Conservation (phyloP, 1,140 invertebrate species). For the Drosophila arizonae region DNA sequence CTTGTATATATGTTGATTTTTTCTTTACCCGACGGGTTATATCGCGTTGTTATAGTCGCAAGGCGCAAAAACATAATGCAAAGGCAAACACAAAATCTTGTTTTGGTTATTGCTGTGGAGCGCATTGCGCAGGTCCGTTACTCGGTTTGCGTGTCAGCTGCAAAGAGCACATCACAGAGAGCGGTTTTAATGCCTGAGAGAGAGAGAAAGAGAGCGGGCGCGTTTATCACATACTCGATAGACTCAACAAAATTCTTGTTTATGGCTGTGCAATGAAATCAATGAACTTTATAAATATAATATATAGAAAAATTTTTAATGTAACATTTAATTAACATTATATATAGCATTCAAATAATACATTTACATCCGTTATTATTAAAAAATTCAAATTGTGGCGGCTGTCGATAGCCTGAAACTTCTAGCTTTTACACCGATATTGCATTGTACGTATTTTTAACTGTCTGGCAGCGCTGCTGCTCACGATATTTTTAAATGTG, state of each 20-base stretch:
- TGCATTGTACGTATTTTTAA: constrained; percentile 4
- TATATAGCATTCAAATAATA: too few species aligned
- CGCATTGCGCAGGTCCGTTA: constrained; percentile 49
- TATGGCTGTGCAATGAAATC: neutral
- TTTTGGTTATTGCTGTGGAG: constrained; percentile 46
- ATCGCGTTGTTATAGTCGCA: constrained; percentile 38
- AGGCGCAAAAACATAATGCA: constrained; percentile 49
- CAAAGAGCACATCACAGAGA: constrained; percentile 1
- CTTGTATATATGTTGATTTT: constrained; percentile 4
- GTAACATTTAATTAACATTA: too few species aligned
- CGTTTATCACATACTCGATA: constrained; percentile 23
- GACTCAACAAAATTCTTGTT: neutral
- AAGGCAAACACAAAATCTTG: constrained; percentile 43
- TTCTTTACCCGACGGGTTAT: constrained; percentile 4
- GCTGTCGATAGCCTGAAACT: constrained; percentile 3
- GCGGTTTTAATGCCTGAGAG: neutral
- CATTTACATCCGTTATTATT: neutral
- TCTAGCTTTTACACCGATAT: neutral
- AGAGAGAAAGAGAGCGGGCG: neutral
- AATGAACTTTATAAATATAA: neutral
- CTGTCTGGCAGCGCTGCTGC: constrained; percentile 19
- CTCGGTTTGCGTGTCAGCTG: constrained; percentile 6
- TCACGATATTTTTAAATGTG: constrained; percentile 1
- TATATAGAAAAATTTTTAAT: too few species aligned
- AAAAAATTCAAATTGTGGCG: constrained; percentile 1